phyloP scores from a whole-genome alignment of 2,888 invertebrate genomes.

The Quadroppia sp. region DNA sequence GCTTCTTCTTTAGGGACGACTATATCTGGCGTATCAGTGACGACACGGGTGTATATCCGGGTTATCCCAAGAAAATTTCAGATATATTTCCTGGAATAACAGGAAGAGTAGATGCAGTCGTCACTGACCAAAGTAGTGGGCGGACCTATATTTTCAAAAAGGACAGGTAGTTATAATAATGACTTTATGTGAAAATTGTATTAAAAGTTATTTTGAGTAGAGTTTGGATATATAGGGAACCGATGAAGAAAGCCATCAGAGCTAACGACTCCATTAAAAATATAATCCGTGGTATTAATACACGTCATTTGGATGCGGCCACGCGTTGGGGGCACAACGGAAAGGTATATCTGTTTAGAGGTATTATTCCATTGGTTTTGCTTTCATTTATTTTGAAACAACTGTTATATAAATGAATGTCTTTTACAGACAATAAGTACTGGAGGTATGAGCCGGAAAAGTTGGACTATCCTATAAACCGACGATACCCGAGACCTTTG shows the following conservation, averaged over 20 bases:
- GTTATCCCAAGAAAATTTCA: constrained; percentile 78
- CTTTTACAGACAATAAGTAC: constrained; percentile 66
- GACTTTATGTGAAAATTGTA: too few relatives aligned
- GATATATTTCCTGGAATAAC: constrained; percentile 62
- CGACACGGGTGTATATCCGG: constrained; percentile 69
- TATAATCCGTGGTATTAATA: constrained; percentile 74
- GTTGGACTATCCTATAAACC: constrained; percentile 73
- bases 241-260: constrained; percentile 71
- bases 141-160: constrained; percentile 84
- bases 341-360: constrained; percentile 93
- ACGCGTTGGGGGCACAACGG: constrained; percentile 83
- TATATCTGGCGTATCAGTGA: constrained; percentile 81
- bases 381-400: neutral
- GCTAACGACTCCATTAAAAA: constrained; percentile 88
- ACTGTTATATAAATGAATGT: neutral
- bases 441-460: constrained; percentile 88
- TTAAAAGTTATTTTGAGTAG: too few relatives aligned
- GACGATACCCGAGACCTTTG: constrained; percentile 77
- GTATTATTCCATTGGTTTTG: constrained; percentile 52
- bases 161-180: too few relatives aligned
- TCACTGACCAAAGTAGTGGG: constrained; percentile 82
- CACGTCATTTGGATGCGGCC: constrained; percentile 86
- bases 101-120: constrained; percentile 84
- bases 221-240: constrained; percentile 84
- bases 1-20: constrained; percentile 84